phyloP scores from a whole-genome alignment of 2,888 invertebrate genomes.

The Hirtodrosophila duncani region DNA sequence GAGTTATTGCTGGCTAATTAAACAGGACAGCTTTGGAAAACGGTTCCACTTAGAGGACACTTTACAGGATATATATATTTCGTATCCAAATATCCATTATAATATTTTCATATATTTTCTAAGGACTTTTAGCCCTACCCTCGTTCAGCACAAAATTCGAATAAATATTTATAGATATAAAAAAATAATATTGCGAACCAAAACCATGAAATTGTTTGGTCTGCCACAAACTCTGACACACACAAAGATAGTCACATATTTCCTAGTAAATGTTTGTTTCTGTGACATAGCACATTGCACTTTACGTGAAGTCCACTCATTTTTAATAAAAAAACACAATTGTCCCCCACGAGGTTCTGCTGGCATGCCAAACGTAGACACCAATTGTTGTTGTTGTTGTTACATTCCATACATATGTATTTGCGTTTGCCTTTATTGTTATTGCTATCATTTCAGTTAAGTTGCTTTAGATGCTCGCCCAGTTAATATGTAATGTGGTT shows the following conservation, averaged over 20 bases:
- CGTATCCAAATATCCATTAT: constrained; percentile 18
- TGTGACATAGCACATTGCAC: constrained; percentile 25
- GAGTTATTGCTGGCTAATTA: constrained; percentile 54
- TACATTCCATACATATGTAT: not conserved
- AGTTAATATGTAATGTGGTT: constrained; percentile 11
- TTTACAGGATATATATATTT: constrained; percentile 10
- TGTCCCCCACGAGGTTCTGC: too few relatives aligned
- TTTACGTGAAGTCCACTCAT: constrained; percentile 25
- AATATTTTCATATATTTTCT: too few relatives aligned
- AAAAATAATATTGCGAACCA: constrained; percentile 46
- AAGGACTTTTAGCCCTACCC: not conserved
- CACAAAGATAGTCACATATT: constrained; percentile 6
- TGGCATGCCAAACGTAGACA: too few relatives aligned
- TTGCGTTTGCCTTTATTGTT: not conserved
- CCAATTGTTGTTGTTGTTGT: not conserved
- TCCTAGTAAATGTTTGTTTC: constrained; percentile 18
- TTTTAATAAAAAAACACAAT: constrained; percentile 45
- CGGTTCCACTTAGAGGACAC: constrained; percentile 11
- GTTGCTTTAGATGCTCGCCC: too few relatives aligned
- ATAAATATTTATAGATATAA: constrained; percentile 60
- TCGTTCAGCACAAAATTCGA: constrained; percentile 40
- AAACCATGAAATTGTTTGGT: constrained; percentile 53
- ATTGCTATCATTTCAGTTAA: constrained; percentile 1
- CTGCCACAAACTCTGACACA: constrained; percentile 12
- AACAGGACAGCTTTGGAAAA: constrained; percentile 30